Evolutionary conservation across 2,888 invertebrate species (phyloP).

Genomic region (Cheilosia soror): DNA sequence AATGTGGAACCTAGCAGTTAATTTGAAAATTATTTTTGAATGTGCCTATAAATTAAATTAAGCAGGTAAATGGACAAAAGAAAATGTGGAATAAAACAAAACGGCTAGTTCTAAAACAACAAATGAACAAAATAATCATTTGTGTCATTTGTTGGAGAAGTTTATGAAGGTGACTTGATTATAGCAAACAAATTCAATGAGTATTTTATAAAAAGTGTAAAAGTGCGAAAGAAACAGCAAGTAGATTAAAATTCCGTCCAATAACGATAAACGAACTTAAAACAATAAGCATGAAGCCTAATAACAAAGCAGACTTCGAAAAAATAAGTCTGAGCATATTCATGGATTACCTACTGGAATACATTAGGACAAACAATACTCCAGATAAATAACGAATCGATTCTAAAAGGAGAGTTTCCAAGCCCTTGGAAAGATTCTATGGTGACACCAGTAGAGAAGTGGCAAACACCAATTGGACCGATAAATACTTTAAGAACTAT

Average conservation of each 20-base stretch:
- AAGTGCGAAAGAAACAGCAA: no score
- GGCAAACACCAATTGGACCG: not conserved
- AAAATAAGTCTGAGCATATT: not conserved
- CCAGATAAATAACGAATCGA: not conserved
- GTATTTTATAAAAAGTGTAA: slow-evolving; percentile 4
- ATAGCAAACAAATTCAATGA: no score
- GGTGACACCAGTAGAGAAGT: not conserved
- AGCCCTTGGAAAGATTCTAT: slow-evolving; percentile 9
- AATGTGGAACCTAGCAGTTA: no score
- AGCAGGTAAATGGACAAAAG: not conserved
- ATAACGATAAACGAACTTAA: not conserved
- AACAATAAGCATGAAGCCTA: slow-evolving; percentile 1
- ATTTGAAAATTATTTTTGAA: no score
- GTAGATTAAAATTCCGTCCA: not conserved
- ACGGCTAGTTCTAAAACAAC: not conserved
- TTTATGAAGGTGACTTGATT: not conserved
- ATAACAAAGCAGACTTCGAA: slow-evolving; percentile 5
- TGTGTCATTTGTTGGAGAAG: not conserved
- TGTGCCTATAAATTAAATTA: no score
- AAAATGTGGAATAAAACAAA: not conserved
- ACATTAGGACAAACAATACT: not conserved
- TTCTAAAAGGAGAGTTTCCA: not conserved
- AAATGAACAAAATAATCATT: not conserved
- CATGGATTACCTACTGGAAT: slow-evolving; percentile 7
- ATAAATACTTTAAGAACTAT: not conserved